Base-by-base conservation (phyloP, 2,888 invertebrate species). In the Ophonus ardosiacus region DNA sequence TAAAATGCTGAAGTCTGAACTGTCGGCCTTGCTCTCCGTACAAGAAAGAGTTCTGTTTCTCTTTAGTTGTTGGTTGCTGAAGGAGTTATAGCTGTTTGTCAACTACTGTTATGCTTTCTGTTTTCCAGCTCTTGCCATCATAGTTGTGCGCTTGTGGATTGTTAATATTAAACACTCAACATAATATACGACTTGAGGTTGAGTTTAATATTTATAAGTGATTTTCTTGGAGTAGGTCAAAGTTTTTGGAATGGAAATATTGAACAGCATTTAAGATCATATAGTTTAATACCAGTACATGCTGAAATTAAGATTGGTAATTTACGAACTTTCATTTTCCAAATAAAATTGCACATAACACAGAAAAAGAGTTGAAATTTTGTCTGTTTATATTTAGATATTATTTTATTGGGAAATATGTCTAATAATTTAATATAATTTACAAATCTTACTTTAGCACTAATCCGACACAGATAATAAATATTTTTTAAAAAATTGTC, bases 41-140 rank as follows among this genome's bases (percentile, higher is more conserved):
- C 68, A 15, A 38, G 38, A n/a, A 38, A 17, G n/a, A 3, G 40
- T 15, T 43, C 71, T 74, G 43, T 43, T 43, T 43, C 71, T 43
- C 40, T 74, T 74, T 17, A n/a, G 18, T 40, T 74, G 71, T 40
- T 43, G 17, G 7, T n/a, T 65, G 17, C 17, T 57, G 43, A 68
- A 65, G 40, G 51, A 81, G 65, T 82, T 82, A 82, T 82, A 31
- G 65, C 17, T 71, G 71, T 82, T 82, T 56, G 68, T 71, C 71
- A 82, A 82, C 82, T 68, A 17, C n/a, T 43, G 79, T 61, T 61
- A 79, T 40, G 61, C 15, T 79, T 24, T 61, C 61, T 40, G 61
- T 10, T 79, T 24, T 61, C 61, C n/a, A 17, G 59, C 43, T 43
- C 31, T 21, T 63, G 63, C 24, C 21, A 63, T 21, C 18, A n/a